A percentile compares a stretch with the other conserved stretches of the same genome.
Evolutionary conservation across 2,113 vertebrate genomes (phyloP).

Genomic region (Cryptoleucopteryx plumbea): DNA sequence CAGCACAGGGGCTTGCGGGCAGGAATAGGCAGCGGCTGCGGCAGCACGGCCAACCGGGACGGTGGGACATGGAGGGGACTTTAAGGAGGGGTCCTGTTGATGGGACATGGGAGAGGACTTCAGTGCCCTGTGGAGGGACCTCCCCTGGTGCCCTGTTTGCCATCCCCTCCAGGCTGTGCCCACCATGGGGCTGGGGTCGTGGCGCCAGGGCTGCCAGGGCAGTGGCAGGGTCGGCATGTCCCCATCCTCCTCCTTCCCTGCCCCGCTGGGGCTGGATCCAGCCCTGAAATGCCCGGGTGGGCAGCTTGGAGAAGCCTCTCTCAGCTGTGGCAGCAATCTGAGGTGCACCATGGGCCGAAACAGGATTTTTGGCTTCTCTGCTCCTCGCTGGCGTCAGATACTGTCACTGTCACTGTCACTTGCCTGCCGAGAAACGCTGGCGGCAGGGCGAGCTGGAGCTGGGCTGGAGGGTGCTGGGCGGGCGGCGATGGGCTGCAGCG

Average conservation of each 20-base stretch:
- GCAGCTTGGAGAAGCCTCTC: neutral
- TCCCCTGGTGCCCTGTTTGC: neutral
- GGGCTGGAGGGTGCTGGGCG: neutral
- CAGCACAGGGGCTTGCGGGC: accelerated
- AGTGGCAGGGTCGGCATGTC: accelerated
- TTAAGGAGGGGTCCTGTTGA: neutral
- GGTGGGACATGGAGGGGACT: neutral
- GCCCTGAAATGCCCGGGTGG: neutral
- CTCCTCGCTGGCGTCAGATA: neutral
- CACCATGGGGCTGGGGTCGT: accelerated
- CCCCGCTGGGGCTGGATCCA: neutral
- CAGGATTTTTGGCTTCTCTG: neutral
- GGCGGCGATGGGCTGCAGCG: accelerated
- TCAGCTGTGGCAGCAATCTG: accelerated
- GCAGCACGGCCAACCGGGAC: accelerated
- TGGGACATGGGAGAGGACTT: neutral
- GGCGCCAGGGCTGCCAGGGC: neutral
- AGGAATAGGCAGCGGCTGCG: neutral
- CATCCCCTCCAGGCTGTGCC: neutral
- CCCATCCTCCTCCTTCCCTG: accelerated
- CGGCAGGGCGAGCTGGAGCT: neutral
- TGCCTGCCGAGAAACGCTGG: neutral
- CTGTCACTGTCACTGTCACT: neutral
- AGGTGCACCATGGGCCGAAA: accelerated
- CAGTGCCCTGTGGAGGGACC: neutral